phyloP scores from a whole-genome alignment of 2,797 vertebrate genomes.

The Etheostoma perlongum region DNA sequence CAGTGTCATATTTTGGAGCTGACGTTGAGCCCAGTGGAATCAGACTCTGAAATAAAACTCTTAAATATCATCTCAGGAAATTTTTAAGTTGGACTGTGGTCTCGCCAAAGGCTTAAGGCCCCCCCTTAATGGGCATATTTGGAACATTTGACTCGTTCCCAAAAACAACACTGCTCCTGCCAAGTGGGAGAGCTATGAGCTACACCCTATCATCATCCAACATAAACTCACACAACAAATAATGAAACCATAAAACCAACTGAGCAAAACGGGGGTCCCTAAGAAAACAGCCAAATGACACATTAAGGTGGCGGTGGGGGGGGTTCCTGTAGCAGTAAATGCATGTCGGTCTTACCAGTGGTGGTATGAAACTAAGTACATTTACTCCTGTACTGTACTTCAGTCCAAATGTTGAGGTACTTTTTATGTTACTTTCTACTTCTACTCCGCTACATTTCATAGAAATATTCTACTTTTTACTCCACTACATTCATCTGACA shows the following conservation, averaged over 20 bases:
- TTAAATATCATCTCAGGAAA: conserved; percentile 53
- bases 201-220: conserved; percentile 67
- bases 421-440: too few species aligned
- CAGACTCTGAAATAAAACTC: conserved; percentile 38
- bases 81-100: conserved; percentile 57
- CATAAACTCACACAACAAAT: conserved; percentile 74
- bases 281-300: conserved; percentile 40
- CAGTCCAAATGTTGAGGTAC: too few species aligned
- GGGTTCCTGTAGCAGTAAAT: conserved; percentile 27
- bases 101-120: conserved; percentile 58
- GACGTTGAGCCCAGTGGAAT: conserved; percentile 5
- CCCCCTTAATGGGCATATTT: conserved; percentile 63
- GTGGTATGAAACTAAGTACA: too few species aligned
- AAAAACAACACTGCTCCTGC: conserved; percentile 73
- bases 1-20: conserved; percentile 1
- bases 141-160: conserved; percentile 71
- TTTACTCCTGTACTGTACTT: too few species aligned
- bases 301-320: conserved; percentile 51
- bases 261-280: conserved; percentile 42
- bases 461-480: too few species aligned
- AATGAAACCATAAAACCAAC: conserved; percentile 58
- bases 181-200: conserved; percentile 67
- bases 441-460: too few species aligned
- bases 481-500: too few species aligned
- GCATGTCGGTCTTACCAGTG: not conserved